Evolutionary conservation across 2,888 invertebrate genomes (phyloP).

Genomic region (Dolichopus griseipennis): DNA sequence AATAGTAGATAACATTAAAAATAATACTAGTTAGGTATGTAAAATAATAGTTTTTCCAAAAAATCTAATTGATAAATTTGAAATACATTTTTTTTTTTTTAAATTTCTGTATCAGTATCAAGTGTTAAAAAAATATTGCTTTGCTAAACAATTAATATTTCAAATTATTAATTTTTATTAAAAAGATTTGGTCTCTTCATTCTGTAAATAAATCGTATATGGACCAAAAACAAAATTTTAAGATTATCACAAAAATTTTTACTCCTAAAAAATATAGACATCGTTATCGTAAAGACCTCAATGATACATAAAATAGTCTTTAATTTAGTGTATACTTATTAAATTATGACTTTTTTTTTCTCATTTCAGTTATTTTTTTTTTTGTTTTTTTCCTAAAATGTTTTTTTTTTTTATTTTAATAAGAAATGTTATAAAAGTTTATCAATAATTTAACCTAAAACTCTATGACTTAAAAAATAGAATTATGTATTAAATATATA

Average conservation of each 20-base stretch:
- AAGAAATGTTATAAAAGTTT: constrained; percentile 16
- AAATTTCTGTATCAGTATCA: no score
- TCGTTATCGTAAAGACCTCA: constrained; percentile 2
- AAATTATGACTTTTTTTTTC: constrained; percentile 7
- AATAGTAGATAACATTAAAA: no score
- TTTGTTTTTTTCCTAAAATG: not conserved
- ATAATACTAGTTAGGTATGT: no score
- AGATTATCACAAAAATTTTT: not conserved
- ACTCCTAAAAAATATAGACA: not conserved
- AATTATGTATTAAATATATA: not conserved
- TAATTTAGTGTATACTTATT: not conserved
- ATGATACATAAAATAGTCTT: constrained; percentile 4
- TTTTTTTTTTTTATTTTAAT: constrained; percentile 11
- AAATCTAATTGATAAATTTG: no score
- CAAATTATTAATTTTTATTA: no score
- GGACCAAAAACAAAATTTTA: not conserved
- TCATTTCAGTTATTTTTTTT: not conserved
- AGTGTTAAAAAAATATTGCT: no score
- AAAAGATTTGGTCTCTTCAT: no score
- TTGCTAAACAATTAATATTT: no score
- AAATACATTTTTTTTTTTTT: no score
- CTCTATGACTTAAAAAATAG: constrained; percentile 8
- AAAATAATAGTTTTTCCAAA: no score
- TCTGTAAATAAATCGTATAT: no score
- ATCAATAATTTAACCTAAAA: constrained; percentile 21